Evolutionary conservation across 2,888 invertebrate species (phyloP), one percentile per base, ranked within the genome.

Genomic region (Coremacera marginata): DNA sequence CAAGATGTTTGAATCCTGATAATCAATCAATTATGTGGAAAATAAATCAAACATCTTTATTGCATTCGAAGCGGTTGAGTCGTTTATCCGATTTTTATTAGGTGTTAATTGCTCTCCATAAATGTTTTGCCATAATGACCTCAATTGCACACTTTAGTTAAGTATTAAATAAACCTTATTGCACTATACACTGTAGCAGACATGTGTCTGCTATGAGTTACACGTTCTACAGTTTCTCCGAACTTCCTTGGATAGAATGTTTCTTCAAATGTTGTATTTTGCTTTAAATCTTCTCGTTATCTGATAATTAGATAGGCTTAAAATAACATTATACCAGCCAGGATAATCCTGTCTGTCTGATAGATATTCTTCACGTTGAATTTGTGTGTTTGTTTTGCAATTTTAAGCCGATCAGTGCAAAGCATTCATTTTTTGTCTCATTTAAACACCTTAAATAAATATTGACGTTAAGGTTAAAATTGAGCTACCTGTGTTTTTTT

Each of bases 401-500:
- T 65, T n/a, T 49, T 22, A 19, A 44, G 49, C 22, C 49, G 67
- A 67, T 22, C 70, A 37, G n/a, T 37, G 25, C 3, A 27, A 65
- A 11, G 51, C 22, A 19, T 31, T 49, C 14, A 63, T 14, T 60
- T 16, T 73, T 63, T 73, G 11, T 8, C n/a, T 49, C 37, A 37
- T 79, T 77, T 76, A 76, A 67, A 76, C 76, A 78, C 79, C 78
- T 79, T 82, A 83, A 85, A 79, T 82, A 84, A 87, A 87, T 86
- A 86, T 86, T 87, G 87, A 86, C 87, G 85, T 81, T 86, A 76
- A 81, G 84, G 84, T 86, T 34, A 57, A 55, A 52, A 70, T 68
- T 27, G 27, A 5, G 55, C 68, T 63, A 27, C 14, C 49, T 65
- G 52, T 51, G 51, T 14, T 3, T 3, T 37, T 71, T 34, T 8